Conservation (phyloP, 2,888 invertebrate genomes). For the Lepetodrilus schrolli region DNA sequence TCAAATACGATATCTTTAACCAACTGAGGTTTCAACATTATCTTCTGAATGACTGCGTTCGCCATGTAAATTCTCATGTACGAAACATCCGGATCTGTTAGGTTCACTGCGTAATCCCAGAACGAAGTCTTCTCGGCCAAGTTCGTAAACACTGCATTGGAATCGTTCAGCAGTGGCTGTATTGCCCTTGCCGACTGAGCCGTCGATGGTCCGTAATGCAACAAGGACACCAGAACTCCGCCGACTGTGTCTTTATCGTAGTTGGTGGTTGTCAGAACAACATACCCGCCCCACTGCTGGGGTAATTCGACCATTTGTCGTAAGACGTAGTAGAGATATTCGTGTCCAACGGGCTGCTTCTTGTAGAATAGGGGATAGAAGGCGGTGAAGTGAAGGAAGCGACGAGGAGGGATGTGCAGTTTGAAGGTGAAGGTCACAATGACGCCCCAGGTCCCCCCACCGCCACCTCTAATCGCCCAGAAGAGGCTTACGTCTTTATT, state of each 20-base stretch:
- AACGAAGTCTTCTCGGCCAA: constrained; percentile 37
- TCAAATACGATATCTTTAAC: too few species aligned
- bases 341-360: neutral
- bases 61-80: too few species aligned
- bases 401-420: constrained; percentile 34
- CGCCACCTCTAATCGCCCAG: constrained; percentile 54
- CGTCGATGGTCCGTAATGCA: neutral
- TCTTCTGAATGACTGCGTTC: too few species aligned
- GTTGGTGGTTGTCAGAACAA: neutral
- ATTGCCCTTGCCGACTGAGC: neutral
- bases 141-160: neutral
- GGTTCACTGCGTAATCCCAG: constrained; percentile 41
- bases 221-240: neutral
- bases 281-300: constrained; percentile 46
- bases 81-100: too few species aligned
- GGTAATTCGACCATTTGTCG: constrained; percentile 34
- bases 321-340: constrained; percentile 20
- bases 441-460: constrained; percentile 48
- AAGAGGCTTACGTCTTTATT: constrained; percentile 41
- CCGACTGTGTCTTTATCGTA: neutral
- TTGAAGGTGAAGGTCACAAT: constrained; percentile 42
- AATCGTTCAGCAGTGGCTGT: neutral
- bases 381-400: constrained; percentile 31
- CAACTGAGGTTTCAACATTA: too few species aligned
- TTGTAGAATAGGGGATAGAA: constrained; percentile 17